phyloP scores from a whole-genome alignment of 1,140 invertebrate genomes.

The Lepidostoma basale region DNA sequence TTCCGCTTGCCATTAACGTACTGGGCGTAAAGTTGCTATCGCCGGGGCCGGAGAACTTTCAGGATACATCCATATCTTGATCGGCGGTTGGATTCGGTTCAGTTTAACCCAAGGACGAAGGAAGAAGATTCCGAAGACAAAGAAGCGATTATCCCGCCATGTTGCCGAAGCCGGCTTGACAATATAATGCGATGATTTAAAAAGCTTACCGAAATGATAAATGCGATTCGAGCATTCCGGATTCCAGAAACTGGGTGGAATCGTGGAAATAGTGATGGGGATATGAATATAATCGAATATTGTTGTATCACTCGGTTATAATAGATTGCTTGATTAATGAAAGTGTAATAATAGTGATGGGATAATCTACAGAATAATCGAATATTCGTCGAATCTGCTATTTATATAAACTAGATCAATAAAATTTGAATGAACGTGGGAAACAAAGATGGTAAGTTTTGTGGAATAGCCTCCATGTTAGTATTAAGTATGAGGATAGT shows the following conservation, averaged over 20 bases:
- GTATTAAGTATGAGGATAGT: too few species aligned
- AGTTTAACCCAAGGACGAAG: constrained; percentile 12
- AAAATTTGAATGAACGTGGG: too few species aligned
- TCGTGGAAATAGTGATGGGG: not conserved
- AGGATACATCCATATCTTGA: constrained; percentile 8
- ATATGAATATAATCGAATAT: too few species aligned
- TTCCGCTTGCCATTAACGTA: not conserved
- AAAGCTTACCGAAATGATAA: constrained; percentile 22
- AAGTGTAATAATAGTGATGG: too few species aligned
- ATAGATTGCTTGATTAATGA: too few species aligned
- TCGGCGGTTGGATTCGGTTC: not conserved
- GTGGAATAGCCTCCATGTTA: too few species aligned
- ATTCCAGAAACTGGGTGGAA: not conserved
- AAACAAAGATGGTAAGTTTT: too few species aligned
- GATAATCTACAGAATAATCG: too few species aligned
- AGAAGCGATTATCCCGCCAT: constrained; percentile 23
- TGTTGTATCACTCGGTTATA: too few species aligned
- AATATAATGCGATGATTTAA: constrained; percentile 27
- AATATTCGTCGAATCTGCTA: too few species aligned
- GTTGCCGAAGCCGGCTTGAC: constrained; percentile 20
- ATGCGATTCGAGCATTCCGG: constrained; percentile 10
- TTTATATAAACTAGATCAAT: too few species aligned
- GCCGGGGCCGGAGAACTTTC: not conserved
- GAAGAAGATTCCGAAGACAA: constrained; percentile 3
- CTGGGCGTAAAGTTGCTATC: constrained; percentile 9